These are phyloP conservation scores for Sterrhoptilus dennistouni DNA, from an alignment of 2,113 vertebrate genomes.

Conservation along the genomic window DNA sequence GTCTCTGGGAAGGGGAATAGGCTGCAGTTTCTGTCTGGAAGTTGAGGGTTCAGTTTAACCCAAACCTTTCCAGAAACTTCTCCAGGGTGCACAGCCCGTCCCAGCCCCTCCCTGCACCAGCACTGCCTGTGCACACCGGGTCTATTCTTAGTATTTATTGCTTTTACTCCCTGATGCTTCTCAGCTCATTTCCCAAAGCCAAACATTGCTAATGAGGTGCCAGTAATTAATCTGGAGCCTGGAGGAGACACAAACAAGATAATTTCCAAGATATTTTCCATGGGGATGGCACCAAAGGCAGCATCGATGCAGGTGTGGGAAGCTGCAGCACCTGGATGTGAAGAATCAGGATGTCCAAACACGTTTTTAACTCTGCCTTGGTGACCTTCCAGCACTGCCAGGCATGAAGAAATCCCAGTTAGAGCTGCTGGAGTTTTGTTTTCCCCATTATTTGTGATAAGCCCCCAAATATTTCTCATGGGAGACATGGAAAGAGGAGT, in stretches of 20 bases:
- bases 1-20: neutral
- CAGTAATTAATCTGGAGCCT: neutral
- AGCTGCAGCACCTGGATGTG: neutral
- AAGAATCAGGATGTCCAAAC: neutral
- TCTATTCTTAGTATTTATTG: neutral
- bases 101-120: neutral
- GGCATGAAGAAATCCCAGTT: neutral
- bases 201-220: neutral
- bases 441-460: neutral
- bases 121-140: rapidly evolving
- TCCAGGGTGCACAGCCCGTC: rapidly evolving
- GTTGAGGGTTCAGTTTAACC: neutral
- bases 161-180: neutral
- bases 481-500: rapidly evolving
- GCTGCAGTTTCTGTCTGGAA: neutral
- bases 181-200: neutral
- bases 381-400: neutral
- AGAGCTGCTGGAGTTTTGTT: neutral
- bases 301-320: neutral
- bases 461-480: neutral
- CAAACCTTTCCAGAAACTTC: neutral
- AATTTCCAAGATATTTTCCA: rapidly evolving
- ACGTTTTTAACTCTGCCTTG: too few relatives aligned
- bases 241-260: neutral
- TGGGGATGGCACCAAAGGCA: neutral